These are phyloP conservation scores for Diadromus collaris DNA, from an alignment of 2,888 invertebrate genomes.

Conservation along the genomic window DNA sequence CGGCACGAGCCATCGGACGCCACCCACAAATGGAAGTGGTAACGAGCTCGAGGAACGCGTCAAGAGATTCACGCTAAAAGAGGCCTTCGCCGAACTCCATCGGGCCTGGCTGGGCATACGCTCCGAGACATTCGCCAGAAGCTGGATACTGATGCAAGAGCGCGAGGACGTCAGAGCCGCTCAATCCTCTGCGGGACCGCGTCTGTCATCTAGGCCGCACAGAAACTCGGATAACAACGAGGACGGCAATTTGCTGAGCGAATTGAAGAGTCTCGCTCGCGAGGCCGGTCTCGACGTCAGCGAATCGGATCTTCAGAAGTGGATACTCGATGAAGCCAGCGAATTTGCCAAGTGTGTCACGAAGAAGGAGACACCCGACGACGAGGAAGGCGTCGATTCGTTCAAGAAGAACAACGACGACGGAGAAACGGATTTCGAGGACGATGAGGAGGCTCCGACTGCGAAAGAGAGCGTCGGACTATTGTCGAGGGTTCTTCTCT, in stretches of 20 bases:
- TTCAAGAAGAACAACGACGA: slow-evolving; percentile 65
- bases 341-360: slow-evolving; percentile 66
- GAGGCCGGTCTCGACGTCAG: slow-evolving; percentile 71
- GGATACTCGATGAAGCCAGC: slow-evolving; percentile 74
- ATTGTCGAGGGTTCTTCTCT: slow-evolving; percentile 79
- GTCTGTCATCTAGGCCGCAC: slow-evolving; percentile 61
- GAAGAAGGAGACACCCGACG: slow-evolving; percentile 68
- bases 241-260: slow-evolving; percentile 67
- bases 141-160: slow-evolving; percentile 74
- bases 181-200: slow-evolving; percentile 26
- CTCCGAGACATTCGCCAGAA: slow-evolving; percentile 78
- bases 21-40: slow-evolving; percentile 3
- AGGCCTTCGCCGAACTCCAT: slow-evolving; percentile 80
- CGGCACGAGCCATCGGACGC: slow-evolving; percentile 15
- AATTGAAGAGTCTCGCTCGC: slow-evolving; percentile 68
- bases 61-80: slow-evolving; percentile 78
- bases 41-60: slow-evolving; percentile 63
- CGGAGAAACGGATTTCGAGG: slow-evolving; percentile 64
- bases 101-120: slow-evolving; percentile 80
- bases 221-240: slow-evolving; percentile 64
- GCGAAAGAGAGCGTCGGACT: slow-evolving; percentile 79
- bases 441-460: slow-evolving; percentile 72
- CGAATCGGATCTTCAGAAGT: slow-evolving; percentile 70
- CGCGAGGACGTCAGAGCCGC: slow-evolving; percentile 62
- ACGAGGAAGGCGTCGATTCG: slow-evolving; percentile 61